Conservation (phyloP, 2,113 vertebrate genomes). For the Cephalopterus ornatus region DNA sequence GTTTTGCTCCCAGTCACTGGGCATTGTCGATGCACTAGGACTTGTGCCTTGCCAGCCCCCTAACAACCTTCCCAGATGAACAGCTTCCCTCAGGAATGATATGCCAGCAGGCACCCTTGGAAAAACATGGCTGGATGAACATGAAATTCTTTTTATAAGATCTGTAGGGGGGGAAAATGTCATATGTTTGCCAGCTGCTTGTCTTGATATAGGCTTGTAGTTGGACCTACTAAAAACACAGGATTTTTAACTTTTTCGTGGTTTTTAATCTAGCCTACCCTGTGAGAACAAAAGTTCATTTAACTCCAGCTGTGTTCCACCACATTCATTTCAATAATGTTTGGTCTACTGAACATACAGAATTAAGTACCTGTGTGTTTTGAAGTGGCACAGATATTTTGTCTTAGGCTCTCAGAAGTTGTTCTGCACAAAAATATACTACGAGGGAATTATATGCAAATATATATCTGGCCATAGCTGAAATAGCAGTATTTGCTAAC, state of each 20-base stretch:
- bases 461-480: neutral
- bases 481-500: neutral
- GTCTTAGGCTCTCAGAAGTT: neutral
- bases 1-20: neutral
- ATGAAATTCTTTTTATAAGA: slow-evolving; percentile 21
- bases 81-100: neutral
- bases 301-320: slow-evolving; percentile 53
- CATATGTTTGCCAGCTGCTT: slow-evolving; percentile 50
- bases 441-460: neutral
- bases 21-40: neutral
- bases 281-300: slow-evolving; percentile 54
- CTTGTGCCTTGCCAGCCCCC: neutral
- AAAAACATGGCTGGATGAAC: slow-evolving; percentile 25
- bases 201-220: neutral
- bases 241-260: neutral
- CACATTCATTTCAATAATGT: slow-evolving; percentile 51
- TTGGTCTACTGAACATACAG: slow-evolving; percentile 43
- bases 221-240: neutral
- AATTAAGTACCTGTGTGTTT: slow-evolving; percentile 57
- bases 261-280: slow-evolving; percentile 45
- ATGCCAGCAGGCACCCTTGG: neutral
- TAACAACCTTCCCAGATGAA: neutral
- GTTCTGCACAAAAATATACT: neutral
- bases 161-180: neutral
- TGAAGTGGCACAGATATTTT: slow-evolving; percentile 40